Evolutionary conservation across 2,113 vertebrate species (phyloP), one percentile per base, ranked within the genome.

Genomic region (Geococcyx californianus): DNA sequence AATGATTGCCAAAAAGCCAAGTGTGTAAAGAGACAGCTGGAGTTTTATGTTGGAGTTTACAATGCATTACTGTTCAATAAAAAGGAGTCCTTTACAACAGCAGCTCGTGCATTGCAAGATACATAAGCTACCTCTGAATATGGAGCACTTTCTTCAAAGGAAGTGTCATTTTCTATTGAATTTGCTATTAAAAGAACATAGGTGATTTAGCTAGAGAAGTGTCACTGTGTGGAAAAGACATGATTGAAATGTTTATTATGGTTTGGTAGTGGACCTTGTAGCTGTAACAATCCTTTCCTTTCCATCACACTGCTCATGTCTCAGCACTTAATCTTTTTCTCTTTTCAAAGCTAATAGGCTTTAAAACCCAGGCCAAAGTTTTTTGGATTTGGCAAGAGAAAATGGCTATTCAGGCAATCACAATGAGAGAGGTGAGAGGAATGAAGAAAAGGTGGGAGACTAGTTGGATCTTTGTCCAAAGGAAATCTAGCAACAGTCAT

Each of bases 21-120:
- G 90, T 92, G 87, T 93, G 95, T 95, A 93, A 96, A 96, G 85
- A 85, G 94, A 94, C 96, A 96, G 94, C 94, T 97, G 96, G 92
- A 95, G 85, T 96, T 96, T 90, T 95, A 90, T 95, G 40, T 80
- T 87, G 69, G 67, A 92, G 83, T 96, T 96, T 92, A 97, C 94
- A 97, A 94, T 89, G 88, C 94, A 75, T 95, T 92, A 96, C 90
- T 96, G 92, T 96, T 97, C 60, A 92, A 89, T 96, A 55, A 77
- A 91, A 89, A 87, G 12, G 60, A 95, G 42, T 70, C 44, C 40
- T 92, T 95, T 94, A 84, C 19, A 51, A 64, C 68, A 73, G 83
- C 88, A 95, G 80, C 64, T 93, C 85, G 72, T 0, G 13, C 68
- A 64, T 86, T 3, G 47, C 90, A 68, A 68, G 73, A 63, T 87